Base-by-base conservation (phyloP, 2,113 vertebrate species). In the Psilopsiagon aurifrons region DNA sequence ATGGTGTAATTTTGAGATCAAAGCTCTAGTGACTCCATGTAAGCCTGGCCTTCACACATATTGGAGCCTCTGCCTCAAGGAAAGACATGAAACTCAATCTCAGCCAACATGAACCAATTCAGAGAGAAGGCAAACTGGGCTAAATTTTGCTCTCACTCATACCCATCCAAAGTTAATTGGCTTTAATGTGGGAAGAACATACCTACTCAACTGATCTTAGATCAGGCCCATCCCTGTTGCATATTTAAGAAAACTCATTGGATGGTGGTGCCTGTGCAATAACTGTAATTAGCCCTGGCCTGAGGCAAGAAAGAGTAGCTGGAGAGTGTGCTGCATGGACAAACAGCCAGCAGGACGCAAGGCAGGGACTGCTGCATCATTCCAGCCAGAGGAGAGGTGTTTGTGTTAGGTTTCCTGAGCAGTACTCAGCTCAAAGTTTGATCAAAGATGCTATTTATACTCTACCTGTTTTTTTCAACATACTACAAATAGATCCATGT, bases 1-100 rank as follows among this genome's bases (percentile, higher is more conserved):
- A 68, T 51, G 69, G 84, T 46, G 90, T 52, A 79, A 84, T 96
- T 96, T 89, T 11, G 84, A 93, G 92, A 93, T 97, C 84, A 96
- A 97, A 97, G 96, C 49, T 84, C 55, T 64, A 24, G 78, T 70
- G 78, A 60, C 64, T 63, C 71, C 0, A 0, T 14, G 7, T 27
- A 44, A 81, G 77, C 66, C 55, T 4, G 5, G 82, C 51, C 90
- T 81, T 89, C 81, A 41, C 16, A 18, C 0, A 0, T 10, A 78
- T 14, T 2, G 73, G 35, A 96, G 73, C 73, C 46, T 76, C 83
- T 92, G 86, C 93, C 91, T 67, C 6, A 2, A 94, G 90, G 81
- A 69, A 35, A 91, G 68, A 46, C 0, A 0, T 7, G 49, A 80
- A 80, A 54, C 79, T 90, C 49, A 14, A 37, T 49, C 76, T 59